Base-by-base conservation (phyloP, 2,888 invertebrate genomes). In the Dynastes hyllus region DNA sequence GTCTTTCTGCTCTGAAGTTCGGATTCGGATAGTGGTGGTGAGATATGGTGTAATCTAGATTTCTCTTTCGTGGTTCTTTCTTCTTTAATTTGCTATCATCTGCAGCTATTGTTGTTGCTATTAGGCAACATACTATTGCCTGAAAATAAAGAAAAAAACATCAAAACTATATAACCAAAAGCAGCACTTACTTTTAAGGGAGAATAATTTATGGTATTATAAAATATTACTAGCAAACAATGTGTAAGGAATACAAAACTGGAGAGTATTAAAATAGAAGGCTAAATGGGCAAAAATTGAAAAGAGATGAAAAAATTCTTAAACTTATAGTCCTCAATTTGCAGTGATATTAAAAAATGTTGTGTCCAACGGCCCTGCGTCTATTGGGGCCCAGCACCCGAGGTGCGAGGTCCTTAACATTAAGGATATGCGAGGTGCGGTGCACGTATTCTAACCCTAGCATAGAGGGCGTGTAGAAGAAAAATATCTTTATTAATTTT, bases 41-140 rank as follows among this genome's bases (percentile, higher is more conserved):
- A n/a, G 92, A 90, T 80, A 92, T 88, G 53, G 91, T 91, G 84
- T 92, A 92, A 82, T 92, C 92, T 69, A 92, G 86, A 83, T 92
- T 92, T 84, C 92, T 90, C 80, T 92, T 92, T 90, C 91, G 90
- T 63, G 79, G 79, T 45, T 81, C 80, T 78, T 82, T 84, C 73
- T 81, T 82, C 80, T 87, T 87, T 16, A 85, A 83, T 77, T 86
- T 86, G 80, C 86, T 86, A 81, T 89, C 88, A 78, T 88, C 88
- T 79, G 91, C 90, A 81, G 89, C 89, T 85, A 90, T 87, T 87
- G 89, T 86, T 87, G 89, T 89, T 88, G 91, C 90, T 88, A 91
- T 90, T 89, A 92, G 89, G 86, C 90, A 85, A 82, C 86, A 88
- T 85, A 92, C 89, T 89, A 92, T 88, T 87, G 91, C 90, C 92